phyloP scores from a whole-genome alignment of 2,888 invertebrate genomes.

The Rutpela maculata region DNA sequence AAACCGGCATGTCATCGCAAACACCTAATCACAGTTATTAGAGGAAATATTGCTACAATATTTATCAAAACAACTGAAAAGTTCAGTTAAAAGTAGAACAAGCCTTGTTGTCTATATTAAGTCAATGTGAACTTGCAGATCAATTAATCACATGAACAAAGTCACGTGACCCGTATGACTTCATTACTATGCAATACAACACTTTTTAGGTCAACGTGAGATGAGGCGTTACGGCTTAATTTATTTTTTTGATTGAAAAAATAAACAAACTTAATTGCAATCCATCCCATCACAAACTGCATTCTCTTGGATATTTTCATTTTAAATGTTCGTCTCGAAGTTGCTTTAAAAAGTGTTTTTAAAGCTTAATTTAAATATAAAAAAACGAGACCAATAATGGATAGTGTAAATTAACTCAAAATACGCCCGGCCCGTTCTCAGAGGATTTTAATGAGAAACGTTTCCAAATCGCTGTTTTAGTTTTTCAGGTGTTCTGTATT shows the following conservation, averaged over 20 bases:
- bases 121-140: conserved; percentile 1
- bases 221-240: conserved; percentile 26
- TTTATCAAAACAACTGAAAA: not conserved
- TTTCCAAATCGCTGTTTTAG: too few relatives aligned
- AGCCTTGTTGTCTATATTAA: conserved; percentile 9
- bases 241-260: conserved; percentile 31
- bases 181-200: conserved; percentile 25
- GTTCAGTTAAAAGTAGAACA: not conserved
- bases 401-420: not conserved
- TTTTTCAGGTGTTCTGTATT: too few relatives aligned
- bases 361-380: not conserved
- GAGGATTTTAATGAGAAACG: too few relatives aligned
- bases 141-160: conserved; percentile 6
- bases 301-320: not conserved
- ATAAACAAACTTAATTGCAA: conserved; percentile 31
- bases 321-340: not conserved
- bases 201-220: conserved; percentile 21
- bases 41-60: not conserved
- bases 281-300: conserved; percentile 10
- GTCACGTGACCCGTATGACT: conserved; percentile 13
- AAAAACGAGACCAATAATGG: not conserved
- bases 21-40: not conserved
- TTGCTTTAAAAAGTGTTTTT: not conserved
- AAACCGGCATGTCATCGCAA: not conserved
- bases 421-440: too few relatives aligned